phyloP scores from a whole-genome alignment of 1,140 invertebrate species.

The Drosophila prosaltans region DNA sequence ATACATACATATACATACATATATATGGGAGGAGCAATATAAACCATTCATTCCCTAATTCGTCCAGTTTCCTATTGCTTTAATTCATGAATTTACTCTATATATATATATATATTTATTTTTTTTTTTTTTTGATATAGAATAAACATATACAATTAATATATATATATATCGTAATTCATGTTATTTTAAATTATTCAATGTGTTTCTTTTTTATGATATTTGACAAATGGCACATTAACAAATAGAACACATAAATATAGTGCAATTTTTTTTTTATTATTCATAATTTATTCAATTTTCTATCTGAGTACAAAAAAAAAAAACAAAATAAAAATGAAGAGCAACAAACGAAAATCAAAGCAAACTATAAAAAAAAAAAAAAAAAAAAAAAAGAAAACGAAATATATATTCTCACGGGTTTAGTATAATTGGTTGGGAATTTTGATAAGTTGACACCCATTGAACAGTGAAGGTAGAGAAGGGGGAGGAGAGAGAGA shows the following conservation, averaged over 20 bases:
- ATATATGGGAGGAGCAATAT: neutral
- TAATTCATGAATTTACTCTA: constrained; percentile 35
- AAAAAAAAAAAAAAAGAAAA: constrained; percentile 20
- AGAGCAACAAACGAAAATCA: constrained; percentile 44
- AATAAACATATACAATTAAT: neutral
- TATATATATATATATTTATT: neutral
- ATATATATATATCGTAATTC: neutral
- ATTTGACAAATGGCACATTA: neutral
- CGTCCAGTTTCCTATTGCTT: constrained; percentile 64
- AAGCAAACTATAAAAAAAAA: constrained; percentile 34
- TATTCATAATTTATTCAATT: constrained; percentile 69
- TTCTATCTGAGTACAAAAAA: constrained; percentile 67
- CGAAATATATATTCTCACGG: constrained; percentile 64
- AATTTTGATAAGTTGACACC: constrained; percentile 69
- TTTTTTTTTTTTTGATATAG: neutral
- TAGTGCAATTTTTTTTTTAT: constrained; percentile 70
- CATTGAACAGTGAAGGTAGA: constrained; percentile 27
- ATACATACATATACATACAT: too few species aligned
- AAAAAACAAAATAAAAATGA: constrained; percentile 20
- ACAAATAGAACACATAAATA: constrained; percentile 26
- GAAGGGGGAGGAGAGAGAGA: neutral
- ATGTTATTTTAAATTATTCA: neutral
- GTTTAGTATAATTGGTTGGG: constrained; percentile 76
- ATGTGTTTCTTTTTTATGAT: neutral
- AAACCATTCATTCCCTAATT: neutral